These are phyloP conservation scores for Oxyscelio sp. DNA, from an alignment of 2,888 invertebrate species.

Conservation along the genomic window DNA sequence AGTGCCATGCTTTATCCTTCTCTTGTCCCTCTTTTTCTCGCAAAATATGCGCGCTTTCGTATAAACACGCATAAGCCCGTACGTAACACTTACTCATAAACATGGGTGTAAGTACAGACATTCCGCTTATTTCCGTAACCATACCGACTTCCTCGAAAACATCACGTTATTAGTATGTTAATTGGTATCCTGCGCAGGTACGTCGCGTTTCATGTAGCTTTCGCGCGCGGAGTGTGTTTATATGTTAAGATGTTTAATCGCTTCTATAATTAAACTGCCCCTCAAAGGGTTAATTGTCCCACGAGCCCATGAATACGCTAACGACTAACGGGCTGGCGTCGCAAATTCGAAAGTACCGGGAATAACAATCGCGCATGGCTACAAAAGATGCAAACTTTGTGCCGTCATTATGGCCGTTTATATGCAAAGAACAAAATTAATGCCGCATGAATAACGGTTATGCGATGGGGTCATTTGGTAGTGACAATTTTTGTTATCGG, in stretches of 20 bases:
- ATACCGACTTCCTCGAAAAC: constrained; percentile 79
- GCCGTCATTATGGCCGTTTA: constrained; percentile 46
- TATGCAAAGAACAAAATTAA: constrained; percentile 58
- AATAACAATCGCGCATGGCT: constrained; percentile 67
- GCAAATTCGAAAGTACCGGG: constrained; percentile 70
- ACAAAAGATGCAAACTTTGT: constrained; percentile 67
- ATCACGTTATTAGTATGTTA: constrained; percentile 87
- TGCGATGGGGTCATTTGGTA: not conserved
- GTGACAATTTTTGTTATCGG: not conserved
- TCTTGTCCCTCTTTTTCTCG: not conserved
- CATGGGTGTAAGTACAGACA: constrained; percentile 59
- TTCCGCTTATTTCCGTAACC: constrained; percentile 62
- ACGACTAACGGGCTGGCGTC: constrained; percentile 82
- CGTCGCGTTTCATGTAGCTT: constrained; percentile 82
- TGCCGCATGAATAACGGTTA: constrained; percentile 9
- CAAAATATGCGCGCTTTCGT: constrained; percentile 38
- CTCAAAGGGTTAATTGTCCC: constrained; percentile 88
- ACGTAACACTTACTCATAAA: constrained; percentile 53
- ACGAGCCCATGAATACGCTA: constrained; percentile 88
- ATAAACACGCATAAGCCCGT: constrained; percentile 42
- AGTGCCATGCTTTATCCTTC: constrained; percentile 19
- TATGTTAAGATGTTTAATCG: constrained; percentile 89
- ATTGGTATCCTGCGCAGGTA: constrained; percentile 85
- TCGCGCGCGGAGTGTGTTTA: constrained; percentile 83
- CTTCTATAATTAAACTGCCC: constrained; percentile 88